Evolutionary conservation across 2,888 invertebrate species (phyloP), one percentile per base, ranked within the genome.

Genomic region (Magallana nippona): DNA sequence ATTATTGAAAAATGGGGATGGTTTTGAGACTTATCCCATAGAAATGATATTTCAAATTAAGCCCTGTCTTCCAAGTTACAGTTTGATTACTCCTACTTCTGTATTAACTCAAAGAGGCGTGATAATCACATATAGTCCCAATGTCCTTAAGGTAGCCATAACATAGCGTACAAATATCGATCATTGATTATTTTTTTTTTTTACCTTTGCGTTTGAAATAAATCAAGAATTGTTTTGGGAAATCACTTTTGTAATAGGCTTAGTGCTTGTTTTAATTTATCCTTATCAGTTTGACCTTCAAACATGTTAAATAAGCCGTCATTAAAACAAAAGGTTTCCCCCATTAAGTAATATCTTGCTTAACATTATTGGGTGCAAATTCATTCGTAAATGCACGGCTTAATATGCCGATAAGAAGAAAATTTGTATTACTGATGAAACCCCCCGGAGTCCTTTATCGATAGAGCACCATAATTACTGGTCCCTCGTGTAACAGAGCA

Each of bases 391-490:
- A 11, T 60, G n/a, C 60, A 17, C 17, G n/a, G 8, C 60, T n/a
- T n/a, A 60, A 60, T 71, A 2, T 71, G 71, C 71, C 32, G 71
- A 71, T 71, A 71, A 71, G 71, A 71, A 71, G 19, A 32, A 13
- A 22, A 71, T 71, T 71, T 22, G 71, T 32, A 22, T 71, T 71
- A 71, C 13, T 10, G 71, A 71, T 22, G 11, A 71, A 22, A 71
- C 71, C 71, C 71, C 71, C 71, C 15, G 27, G 71, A 71, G 71
- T 71, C 60, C n/a, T 60, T 60, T 60, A 60, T 60, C 22, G 71
- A 71, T 71, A 71, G 32, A 22, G 13, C 71, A 32, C 22, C 71
- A 71, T 71, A 71, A 71, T 71, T 71, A 27, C 10, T 13, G 71
- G 27, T 27, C 22, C 32, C 71, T 10, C 11, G 5, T 71, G 27